Conservation (phyloP, 1,140 invertebrate species). For the Oncopodura yosiiana region DNA sequence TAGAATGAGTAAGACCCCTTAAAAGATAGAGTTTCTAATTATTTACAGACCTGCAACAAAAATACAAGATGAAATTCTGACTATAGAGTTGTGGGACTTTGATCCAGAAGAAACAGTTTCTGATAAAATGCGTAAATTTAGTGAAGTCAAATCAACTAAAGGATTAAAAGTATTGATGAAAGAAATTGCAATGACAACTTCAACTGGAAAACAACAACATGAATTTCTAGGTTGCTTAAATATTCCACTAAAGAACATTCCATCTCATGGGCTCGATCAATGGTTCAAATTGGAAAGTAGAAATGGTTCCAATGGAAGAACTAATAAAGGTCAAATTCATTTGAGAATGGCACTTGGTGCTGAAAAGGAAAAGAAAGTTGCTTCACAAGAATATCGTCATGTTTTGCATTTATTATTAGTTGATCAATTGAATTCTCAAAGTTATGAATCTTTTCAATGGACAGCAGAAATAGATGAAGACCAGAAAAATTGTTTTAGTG, state of each 20-base stretch:
- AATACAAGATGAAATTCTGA: conserved; percentile 45
- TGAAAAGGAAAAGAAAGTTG: conserved; percentile 69
- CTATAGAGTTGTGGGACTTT: conserved; percentile 66
- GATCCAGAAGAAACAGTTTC: conserved; percentile 78
- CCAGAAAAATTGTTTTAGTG: conserved; percentile 70
- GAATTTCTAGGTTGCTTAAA: conserved; percentile 84
- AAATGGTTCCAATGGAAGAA: conserved; percentile 54
- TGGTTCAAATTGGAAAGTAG: conserved; percentile 80
- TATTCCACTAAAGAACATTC: conserved; percentile 79
- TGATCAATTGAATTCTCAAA: conserved; percentile 69
- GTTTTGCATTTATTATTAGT: conserved; percentile 70
- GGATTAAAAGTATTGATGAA: conserved; percentile 78
- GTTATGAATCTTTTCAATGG: conserved; percentile 73
- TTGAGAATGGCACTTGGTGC: conserved; percentile 65
- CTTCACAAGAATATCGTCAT: conserved; percentile 75
- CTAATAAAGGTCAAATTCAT: conserved; percentile 74
- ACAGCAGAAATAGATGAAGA: conserved; percentile 68
- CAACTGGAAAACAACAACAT: conserved; percentile 85
- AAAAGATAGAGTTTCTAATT: conserved; percentile 1
- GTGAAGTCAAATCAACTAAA: conserved; percentile 70
- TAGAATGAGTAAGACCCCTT: neutral
- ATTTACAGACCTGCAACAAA: conserved; percentile 42
- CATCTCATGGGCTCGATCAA: conserved; percentile 71
- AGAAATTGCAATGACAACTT: conserved; percentile 89
- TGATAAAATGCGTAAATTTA: conserved; percentile 74